These are phyloP conservation scores for Ginglymostoma cirratum DNA, from an alignment of 2,113 vertebrate genomes.

Conservation along the genomic window DNA sequence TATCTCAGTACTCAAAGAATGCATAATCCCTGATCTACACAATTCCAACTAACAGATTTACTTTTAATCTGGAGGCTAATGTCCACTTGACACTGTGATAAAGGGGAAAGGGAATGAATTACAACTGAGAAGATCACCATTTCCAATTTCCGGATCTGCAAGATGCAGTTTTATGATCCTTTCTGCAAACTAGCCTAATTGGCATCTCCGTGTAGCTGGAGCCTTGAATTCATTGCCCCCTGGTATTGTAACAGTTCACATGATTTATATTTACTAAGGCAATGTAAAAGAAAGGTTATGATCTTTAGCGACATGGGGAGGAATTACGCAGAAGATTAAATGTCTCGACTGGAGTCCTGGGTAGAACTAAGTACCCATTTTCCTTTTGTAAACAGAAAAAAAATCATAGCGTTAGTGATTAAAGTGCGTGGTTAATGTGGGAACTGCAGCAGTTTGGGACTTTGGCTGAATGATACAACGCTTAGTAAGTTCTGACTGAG, in stretches of 20 bases:
- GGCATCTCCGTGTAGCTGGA: background rate
- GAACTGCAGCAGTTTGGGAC: no score
- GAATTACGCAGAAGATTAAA: background rate
- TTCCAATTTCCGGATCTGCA: background rate
- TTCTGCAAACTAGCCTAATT: background rate
- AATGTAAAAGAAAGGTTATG: background rate
- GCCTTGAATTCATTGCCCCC: background rate
- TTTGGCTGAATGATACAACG: no score
- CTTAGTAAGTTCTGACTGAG: no score
- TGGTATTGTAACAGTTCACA: background rate
- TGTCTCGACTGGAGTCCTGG: background rate
- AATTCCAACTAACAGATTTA: background rate
- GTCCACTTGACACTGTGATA: background rate
- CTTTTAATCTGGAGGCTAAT: background rate
- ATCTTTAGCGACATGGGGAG: background rate
- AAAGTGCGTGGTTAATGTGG: no score
- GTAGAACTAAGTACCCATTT: background rate
- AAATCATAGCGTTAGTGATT: background rate
- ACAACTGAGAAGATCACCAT: background rate
- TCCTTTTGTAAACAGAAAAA: background rate
- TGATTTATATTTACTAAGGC: background rate
- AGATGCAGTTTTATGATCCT: no score
- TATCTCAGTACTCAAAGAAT: no score
- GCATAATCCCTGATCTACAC: no score
- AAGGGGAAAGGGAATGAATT: background rate